Percentiles rank a stretch among this genome's conserved stretches.
These are phyloP conservation scores for Dascillus cervinus DNA, from an alignment of 2,888 invertebrate species.

Conservation along the genomic window DNA sequence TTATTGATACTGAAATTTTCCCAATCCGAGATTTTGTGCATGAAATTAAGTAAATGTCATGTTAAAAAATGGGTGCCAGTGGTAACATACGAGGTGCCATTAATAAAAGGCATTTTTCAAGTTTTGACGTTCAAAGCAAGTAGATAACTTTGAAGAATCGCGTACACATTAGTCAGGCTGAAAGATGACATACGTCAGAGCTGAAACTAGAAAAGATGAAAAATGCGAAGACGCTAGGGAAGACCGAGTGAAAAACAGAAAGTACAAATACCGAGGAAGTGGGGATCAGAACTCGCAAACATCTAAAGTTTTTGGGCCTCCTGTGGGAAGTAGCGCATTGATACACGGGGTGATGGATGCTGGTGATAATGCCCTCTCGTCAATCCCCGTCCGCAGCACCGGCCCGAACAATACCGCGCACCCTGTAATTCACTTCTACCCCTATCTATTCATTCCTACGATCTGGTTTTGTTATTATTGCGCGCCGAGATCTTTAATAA, in stretches of 20 bases:
- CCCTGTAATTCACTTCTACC: slow-evolving; percentile 41
- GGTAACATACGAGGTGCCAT: no score
- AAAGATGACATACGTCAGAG: slow-evolving; percentile 42
- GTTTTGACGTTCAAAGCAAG: no score
- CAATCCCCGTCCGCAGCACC: slow-evolving; percentile 47
- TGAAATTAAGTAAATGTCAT: no score
- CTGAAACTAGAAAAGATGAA: slow-evolving; percentile 44
- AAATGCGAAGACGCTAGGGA: slow-evolving; percentile 37
- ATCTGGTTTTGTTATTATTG: slow-evolving; percentile 24
- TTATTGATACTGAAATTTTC: no score
- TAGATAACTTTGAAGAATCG: slow-evolving; percentile 29
- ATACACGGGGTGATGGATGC: slow-evolving; percentile 46
- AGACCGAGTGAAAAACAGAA: slow-evolving; percentile 33
- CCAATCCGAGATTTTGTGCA: no score
- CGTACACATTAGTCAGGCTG: slow-evolving; percentile 36
- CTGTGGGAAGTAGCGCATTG: slow-evolving; percentile 44
- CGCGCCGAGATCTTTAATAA: neutral
- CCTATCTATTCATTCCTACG: slow-evolving; percentile 40
- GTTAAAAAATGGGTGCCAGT: no score
- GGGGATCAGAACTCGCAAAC: slow-evolving; percentile 36
- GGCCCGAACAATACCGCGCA: slow-evolving; percentile 49
- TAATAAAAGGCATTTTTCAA: no score
- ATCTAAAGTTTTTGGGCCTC: slow-evolving; percentile 41
- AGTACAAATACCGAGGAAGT: slow-evolving; percentile 32
- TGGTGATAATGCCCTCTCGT: slow-evolving; percentile 48